Base-by-base conservation (phyloP, 1,140 invertebrate species). In the Cydia strobilella region DNA sequence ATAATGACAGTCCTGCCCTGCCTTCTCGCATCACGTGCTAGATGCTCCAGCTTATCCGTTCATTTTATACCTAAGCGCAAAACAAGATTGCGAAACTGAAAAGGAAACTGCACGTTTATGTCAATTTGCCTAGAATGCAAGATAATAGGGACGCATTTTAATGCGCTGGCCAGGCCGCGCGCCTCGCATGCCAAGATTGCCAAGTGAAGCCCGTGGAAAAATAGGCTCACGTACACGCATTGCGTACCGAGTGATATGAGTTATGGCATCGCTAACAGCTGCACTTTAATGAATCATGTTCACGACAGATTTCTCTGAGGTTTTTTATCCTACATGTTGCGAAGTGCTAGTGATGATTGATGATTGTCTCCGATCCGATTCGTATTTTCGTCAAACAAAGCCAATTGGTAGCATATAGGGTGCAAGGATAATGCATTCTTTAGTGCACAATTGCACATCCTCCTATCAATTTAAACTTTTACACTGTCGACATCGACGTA, bases 131-230 rank as follows among this genome's bases (percentile, higher is more conserved):
- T 73, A 73, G 72, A 73, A 73, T 73, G 72, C 51, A 15, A n/a
- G 51, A 54, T 73, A 54, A 73, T 73, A 71, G 54, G 74, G 76
- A 72, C 63, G 73, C 73, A 76, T 78, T 74, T 81, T 54, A 76
- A 81, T 82, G 76, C 69, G 45, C 27, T 31, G 23, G 20, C 54
- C 31, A 39, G 31, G 27, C 31, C 23, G 31, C 78, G 73, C 77
- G 79, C 78, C 78, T 78, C 74, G 80, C 78, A 83, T 83, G 76
- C 80, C 80, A 79, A 81, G 80, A 77, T 81, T 83, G 76, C 80
- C 80, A 79, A 81, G 72, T 59, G 73, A 62, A 77, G 76, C 65
- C 45, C 72, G 63, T 73, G 65, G 76, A 78, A 82, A 77, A 78
- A 77, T 76, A 75, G 65, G 35, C 65, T 39, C 27, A 35, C 35